Evolutionary conservation across 2,797 vertebrate genomes (phyloP).

Genomic region (Syngnathus rostellatus): DNA sequence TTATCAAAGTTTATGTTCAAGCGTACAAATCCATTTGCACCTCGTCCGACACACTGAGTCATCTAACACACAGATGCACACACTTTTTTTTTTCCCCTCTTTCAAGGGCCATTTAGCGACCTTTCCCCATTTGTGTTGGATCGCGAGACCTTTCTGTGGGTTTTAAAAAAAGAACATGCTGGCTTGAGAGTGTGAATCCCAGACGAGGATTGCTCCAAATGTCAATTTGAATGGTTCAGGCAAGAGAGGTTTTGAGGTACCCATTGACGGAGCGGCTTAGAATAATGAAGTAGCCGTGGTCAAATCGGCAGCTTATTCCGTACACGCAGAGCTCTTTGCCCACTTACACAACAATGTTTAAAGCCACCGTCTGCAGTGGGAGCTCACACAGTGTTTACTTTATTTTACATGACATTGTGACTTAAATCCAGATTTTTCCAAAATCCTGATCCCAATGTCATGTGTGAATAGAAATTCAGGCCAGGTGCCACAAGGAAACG

Average conservation of each 20-base stretch:
- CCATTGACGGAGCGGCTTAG: conserved; percentile 51
- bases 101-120: conserved; percentile 49
- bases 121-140: conserved; percentile 52
- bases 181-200: conserved; percentile 44
- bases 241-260: conserved; percentile 48
- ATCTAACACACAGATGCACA: conserved; percentile 1
- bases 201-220: conserved; percentile 60
- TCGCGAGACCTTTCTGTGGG: conserved; percentile 48
- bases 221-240: conserved; percentile 64
- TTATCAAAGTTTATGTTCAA: conserved; percentile 49
- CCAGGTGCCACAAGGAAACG: background rate
- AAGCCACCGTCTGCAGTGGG: background rate
- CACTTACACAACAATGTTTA: background rate
- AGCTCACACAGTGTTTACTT: background rate
- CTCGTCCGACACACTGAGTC: conserved; percentile 38
- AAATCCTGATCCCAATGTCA: background rate
- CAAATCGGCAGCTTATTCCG: conserved; percentile 40
- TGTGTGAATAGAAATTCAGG: background rate
- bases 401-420: background rate
- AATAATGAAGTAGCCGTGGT: conserved; percentile 43
- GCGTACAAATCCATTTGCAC: conserved; percentile 57
- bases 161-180: conserved; percentile 28
- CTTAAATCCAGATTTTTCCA: background rate
- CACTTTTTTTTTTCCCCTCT: conserved; percentile 24
- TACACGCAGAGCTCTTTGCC: conserved; percentile 16